Conservation (phyloP, 2,797 vertebrate genomes). For the Antennarius maculatus region DNA sequence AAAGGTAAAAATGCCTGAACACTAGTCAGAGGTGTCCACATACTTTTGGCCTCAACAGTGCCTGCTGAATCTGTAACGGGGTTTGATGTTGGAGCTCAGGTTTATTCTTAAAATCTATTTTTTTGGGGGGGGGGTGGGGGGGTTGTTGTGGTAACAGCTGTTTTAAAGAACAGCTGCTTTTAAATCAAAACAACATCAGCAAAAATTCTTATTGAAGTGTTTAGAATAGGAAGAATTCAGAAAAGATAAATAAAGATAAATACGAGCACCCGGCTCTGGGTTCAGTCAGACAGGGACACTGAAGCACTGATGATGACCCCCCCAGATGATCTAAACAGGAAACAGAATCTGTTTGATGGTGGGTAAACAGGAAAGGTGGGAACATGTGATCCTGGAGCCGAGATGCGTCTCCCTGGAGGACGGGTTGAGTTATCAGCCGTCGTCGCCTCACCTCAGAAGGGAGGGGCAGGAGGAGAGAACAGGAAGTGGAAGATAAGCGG, state of each 20-base stretch:
- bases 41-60: not conserved
- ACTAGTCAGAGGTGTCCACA: not conserved
- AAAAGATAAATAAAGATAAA: not conserved
- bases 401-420: conserved; percentile 29
- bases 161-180: not conserved
- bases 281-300: not conserved
- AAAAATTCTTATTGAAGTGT: not conserved
- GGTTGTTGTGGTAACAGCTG: not conserved
- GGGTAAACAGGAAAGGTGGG: conserved; percentile 76
- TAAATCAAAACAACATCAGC: no score
- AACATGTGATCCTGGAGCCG: conserved; percentile 16
- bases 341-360: conserved; percentile 34
- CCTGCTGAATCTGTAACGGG: no score
- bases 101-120: no score
- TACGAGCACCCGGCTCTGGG: not conserved
- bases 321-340: conserved; percentile 42
- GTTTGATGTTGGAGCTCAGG: no score
- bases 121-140: no score
- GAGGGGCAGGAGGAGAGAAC: conserved; percentile 9
- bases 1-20: no score
- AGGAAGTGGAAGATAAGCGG: conserved; percentile 56
- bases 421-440: no score
- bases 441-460: not conserved
- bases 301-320: conserved; percentile 9
- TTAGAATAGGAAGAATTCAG: not conserved